Percentiles rank a stretch among this genome's conserved stretches.
These are phyloP conservation scores for Falcunculus frontatus DNA, from an alignment of 2,113 vertebrate genomes.

Conservation along the genomic window DNA sequence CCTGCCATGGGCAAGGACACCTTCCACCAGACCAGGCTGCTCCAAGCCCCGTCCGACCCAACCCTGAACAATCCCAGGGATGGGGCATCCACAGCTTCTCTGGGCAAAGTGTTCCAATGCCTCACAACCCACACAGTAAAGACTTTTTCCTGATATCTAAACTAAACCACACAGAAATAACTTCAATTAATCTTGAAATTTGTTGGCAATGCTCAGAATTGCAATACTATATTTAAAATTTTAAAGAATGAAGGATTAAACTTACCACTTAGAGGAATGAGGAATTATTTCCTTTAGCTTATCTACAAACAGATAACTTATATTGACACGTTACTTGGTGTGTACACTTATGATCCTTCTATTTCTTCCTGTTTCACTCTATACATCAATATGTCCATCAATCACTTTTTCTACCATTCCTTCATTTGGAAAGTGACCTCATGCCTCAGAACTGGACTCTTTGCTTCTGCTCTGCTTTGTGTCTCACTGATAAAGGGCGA, in stretches of 20 bases:
- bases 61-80: not conserved
- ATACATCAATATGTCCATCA: not conserved
- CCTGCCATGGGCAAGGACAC: not conserved
- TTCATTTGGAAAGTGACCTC: not conserved
- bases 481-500: not conserved
- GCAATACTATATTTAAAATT: not conserved
- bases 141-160: not conserved
- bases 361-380: not conserved
- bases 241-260: not conserved
- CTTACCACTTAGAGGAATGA: not conserved
- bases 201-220: not conserved
- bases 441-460: not conserved
- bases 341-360: not conserved
- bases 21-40: not conserved
- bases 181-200: not conserved
- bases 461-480: not conserved
- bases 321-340: not conserved
- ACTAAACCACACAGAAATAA: not conserved
- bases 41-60: not conserved
- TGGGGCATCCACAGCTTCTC: not conserved
- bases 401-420: not conserved
- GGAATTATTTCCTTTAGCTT: not conserved
- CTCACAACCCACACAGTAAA: not conserved
- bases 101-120: accelerated
- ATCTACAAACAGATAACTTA: not conserved